phyloP scores from a whole-genome alignment of 2,888 invertebrate species.

The Limnephilus lunatus region DNA sequence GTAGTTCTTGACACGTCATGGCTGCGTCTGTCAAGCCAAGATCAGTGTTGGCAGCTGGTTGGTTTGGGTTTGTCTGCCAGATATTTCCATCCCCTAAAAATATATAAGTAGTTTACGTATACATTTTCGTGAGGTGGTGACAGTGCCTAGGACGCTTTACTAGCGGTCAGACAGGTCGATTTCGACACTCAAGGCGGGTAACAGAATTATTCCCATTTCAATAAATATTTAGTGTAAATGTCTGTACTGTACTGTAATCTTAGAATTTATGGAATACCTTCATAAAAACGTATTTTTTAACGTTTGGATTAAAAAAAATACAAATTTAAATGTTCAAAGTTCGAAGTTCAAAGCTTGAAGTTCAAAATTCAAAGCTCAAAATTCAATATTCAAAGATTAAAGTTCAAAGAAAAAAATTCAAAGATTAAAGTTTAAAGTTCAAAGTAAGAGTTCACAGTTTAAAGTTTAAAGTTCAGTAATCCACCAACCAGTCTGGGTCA shows the following conservation, averaged over 20 bases:
- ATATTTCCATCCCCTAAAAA: conserved; percentile 81
- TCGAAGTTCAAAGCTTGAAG: neutral
- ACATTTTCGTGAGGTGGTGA: neutral
- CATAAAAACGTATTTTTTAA: too few relatives aligned
- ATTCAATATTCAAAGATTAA: neutral
- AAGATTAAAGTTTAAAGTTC: neutral
- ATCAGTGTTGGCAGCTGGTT: conserved; percentile 70
- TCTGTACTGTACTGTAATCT: neutral
- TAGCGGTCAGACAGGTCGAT: neutral
- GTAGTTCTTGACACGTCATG: conserved; percentile 92
- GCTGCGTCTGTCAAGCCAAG: conserved; percentile 79
- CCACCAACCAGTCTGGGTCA: conserved; percentile 87
- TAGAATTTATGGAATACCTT: too few relatives aligned
- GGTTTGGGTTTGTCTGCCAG: conserved; percentile 77
- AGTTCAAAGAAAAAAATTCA: too few relatives aligned
- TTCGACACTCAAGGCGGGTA: neutral
- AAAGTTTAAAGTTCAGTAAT: neutral
- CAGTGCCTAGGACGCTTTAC: too few relatives aligned
- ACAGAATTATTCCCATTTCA: neutral
- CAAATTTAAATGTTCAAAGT: too few relatives aligned
- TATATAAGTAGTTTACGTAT: neutral
- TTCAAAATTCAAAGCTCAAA: neutral
- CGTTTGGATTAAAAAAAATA: too few relatives aligned
- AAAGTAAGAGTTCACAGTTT: too few relatives aligned
- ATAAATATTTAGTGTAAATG: too few relatives aligned